These are phyloP conservation scores for Varanus komodoensis DNA, from an alignment of 2,113 vertebrate species.

Conservation along the genomic window DNA sequence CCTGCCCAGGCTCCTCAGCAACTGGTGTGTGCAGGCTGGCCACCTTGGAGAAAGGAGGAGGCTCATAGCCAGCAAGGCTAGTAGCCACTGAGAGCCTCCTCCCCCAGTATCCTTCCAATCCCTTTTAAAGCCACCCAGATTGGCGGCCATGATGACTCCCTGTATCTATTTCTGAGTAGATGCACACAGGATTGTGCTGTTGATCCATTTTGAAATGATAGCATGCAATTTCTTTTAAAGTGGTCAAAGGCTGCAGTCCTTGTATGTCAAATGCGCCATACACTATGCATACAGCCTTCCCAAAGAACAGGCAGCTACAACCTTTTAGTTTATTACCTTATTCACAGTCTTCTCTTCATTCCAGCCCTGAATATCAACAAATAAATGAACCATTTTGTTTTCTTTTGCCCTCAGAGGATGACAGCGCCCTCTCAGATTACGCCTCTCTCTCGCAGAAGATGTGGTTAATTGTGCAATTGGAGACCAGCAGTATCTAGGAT, in stretches of 20 bases:
- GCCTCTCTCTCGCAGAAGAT: background rate
- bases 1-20: too few relatives aligned
- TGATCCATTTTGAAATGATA: background rate
- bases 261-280: background rate
- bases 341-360: conserved; percentile 32
- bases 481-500: background rate
- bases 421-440: background rate
- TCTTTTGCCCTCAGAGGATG: conserved; percentile 6
- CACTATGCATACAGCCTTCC: background rate
- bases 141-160: too few relatives aligned
- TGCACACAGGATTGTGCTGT: background rate
- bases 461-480: conserved; percentile 23
- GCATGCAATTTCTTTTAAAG: too few relatives aligned
- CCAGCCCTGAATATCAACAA: background rate
- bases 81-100: too few relatives aligned
- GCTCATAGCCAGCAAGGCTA: too few relatives aligned
- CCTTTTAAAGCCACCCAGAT: too few relatives aligned
- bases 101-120: too few relatives aligned
- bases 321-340: background rate
- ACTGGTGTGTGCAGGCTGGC: too few relatives aligned
- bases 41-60: too few relatives aligned
- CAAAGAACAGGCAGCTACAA: background rate
- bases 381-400: background rate
- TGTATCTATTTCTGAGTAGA: background rate
- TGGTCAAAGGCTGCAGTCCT: background rate